phyloP scores from a whole-genome alignment of 2,113 vertebrate genomes.

The Ictalurus furcatus region DNA sequence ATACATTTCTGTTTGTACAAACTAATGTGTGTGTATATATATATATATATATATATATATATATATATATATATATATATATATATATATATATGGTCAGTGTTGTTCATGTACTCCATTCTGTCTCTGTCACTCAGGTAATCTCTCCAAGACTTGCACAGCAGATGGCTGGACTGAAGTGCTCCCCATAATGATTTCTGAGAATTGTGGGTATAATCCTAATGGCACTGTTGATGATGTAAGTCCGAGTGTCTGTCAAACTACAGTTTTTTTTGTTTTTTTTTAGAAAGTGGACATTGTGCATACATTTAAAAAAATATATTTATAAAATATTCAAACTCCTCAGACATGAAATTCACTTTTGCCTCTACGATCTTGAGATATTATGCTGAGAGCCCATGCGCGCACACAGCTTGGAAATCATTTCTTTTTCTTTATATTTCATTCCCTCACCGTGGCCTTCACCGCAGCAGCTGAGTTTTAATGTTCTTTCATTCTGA shows the following conservation, averaged over 20 bases:
- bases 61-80: too few species aligned
- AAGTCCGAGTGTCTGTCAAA: constrained; percentile 68
- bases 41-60: neutral
- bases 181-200: constrained; percentile 73
- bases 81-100: neutral
- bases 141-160: constrained; percentile 88
- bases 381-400: constrained; percentile 11
- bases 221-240: constrained; percentile 72
- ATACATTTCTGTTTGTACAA: neutral
- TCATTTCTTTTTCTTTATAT: constrained; percentile 7
- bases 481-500: constrained; percentile 17
- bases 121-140: constrained; percentile 70
- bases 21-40: neutral
- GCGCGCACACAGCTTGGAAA: neutral
- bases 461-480: neutral
- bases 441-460: neutral
- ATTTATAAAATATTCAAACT: constrained; percentile 2
- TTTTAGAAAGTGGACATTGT: too few species aligned
- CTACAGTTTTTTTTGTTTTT: too few species aligned
- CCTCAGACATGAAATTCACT: neutral
- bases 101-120: constrained; percentile 17
- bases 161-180: constrained; percentile 83
- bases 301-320: neutral
- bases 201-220: constrained; percentile 82
- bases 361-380: constrained; percentile 25